A percentile compares a stretch with the other conserved stretches of the same genome.
Evolutionary conservation across 2,888 invertebrate genomes (phyloP).

Genomic region (Atethmia centrago): DNA sequence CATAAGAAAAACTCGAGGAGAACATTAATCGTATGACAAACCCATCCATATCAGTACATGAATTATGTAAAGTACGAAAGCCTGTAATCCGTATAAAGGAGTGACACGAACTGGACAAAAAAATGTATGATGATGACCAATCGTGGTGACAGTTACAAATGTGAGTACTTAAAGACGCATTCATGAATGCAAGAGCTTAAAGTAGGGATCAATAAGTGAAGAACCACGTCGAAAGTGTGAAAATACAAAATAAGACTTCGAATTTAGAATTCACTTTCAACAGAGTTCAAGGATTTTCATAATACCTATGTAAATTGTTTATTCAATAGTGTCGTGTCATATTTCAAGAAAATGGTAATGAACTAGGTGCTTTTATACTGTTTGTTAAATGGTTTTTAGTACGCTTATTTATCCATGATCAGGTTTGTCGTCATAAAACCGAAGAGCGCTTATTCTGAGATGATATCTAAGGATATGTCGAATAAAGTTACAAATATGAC

Average conservation of each 20-base stretch:
- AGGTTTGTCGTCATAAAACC: background rate
- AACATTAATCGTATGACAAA: conserved; percentile 63
- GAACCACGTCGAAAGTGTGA: conserved; percentile 22
- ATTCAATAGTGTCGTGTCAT: background rate
- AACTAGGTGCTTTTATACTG: background rate
- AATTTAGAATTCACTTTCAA: conserved; percentile 14
- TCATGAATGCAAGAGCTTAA: conserved; percentile 54
- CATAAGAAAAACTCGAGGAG: conserved; percentile 55
- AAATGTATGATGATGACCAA: conserved; percentile 69
- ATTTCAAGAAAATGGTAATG: background rate
- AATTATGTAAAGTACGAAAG: conserved; percentile 68
- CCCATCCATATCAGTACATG: conserved; percentile 63
- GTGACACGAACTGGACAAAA: conserved; percentile 58
- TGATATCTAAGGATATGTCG: conserved; percentile 12
- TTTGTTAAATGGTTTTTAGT: background rate
- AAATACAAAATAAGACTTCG: conserved; percentile 22
- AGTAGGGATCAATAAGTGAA: conserved; percentile 48
- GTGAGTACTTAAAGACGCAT: conserved; percentile 56
- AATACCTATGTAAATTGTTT: conserved; percentile 16
- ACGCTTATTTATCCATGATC: background rate
- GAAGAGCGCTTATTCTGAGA: background rate
- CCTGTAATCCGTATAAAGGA: conserved; percentile 66
- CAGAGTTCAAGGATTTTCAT: conserved; percentile 17
- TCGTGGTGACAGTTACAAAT: conserved; percentile 72
- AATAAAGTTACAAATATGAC: conserved; percentile 34